Base-by-base conservation (phyloP, 1,140 invertebrate genomes). In the Hestina assimilis region DNA sequence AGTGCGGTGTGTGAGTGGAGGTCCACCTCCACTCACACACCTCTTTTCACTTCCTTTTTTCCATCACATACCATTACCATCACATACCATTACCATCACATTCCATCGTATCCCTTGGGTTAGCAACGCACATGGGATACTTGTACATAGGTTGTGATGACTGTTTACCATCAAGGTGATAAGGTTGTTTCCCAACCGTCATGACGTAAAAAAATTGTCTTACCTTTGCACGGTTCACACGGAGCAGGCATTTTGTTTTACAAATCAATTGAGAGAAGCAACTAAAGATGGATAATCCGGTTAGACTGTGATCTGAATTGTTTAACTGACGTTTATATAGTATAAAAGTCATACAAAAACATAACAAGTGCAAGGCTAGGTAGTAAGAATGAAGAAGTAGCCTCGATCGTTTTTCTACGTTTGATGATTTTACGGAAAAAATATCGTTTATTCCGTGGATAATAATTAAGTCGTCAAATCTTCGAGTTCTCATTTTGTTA, bases 161-260 rank as follows among this genome's bases (percentile, higher is more conserved):
- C n/a, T n/a, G n/a, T n/a, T n/a, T n/a, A n/a, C n/a, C n/a, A n/a
- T n/a, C n/a, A n/a, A n/a, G n/a, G n/a, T 28, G 6, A 28, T n/a
- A 28, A 28, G 24, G 4, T n/a, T n/a, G n/a, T n/a, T n/a, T n/a
- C n/a, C n/a, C n/a, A n/a, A n/a, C n/a, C n/a, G n/a, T n/a, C n/a
- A n/a, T n/a, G 12, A 14, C 9, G 26, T 20, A 11, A 17, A 29
- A 8, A 5, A 17, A 46, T n/a, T 4, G 4, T 17, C 59, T 72
- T 72, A 84, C 81, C 81, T 77, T 82, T 84, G 61, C 79, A 79
- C 11, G 75, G 69, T 62, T 84, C 81, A 56, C 68, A 74, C 8
- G 80, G 81, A 12, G 77, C 72, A 59, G 81, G 81, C 81, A 84
- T 84, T 50, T 69, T 81, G 62, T 0, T 45, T 23, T 19, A 14